Base-by-base conservation (phyloP, 2,113 vertebrate species). In the Prolemur simus region DNA sequence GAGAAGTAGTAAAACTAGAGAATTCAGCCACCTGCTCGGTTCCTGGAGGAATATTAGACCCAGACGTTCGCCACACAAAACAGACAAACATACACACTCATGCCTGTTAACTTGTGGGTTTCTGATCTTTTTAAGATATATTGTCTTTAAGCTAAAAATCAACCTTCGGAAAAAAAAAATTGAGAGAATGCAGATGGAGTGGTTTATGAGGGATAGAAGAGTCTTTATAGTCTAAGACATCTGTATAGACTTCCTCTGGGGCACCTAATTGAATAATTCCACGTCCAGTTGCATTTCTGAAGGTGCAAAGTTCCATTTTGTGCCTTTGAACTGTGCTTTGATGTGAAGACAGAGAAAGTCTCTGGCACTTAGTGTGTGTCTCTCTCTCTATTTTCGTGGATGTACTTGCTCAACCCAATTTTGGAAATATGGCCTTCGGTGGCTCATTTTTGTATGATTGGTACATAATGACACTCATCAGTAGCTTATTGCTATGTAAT, bases 401-500 rank as follows among this genome's bases (percentile, higher is more conserved):
- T 95, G 64, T 74, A 95, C 95, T 96, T 42, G 76, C 95, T 96
- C 96, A 96, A 73, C 97, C 77, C 97, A 92, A 82, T 95, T 98
- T 98, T 97, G 98, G 97, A 98, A 98, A 97, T 97, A 52, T 96
- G 98, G 97, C 93, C 97, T 97, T 98, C 32, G 74, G 95, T 96
- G 95, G 80, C 96, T 98, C 95, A 87, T 90, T 98, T 97, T 97
- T 96, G 87, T 89, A 29, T 6, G 32, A 94, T 87, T 97, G 95
- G 95, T 94, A 97, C 74, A 97, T 98, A 96, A 96, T 92, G 96
- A 96, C 94, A 92, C 97, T 98, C 97, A 97, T 98, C 97, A 98
- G 98, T 97, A 96, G 97, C 91, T 98, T 97, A 96, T 92, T 98
- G 94, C 95, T 96, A 86, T 95, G 9, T 97, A 98, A 97, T 97